A percentile compares a stretch with the other conserved stretches of the same genome.
phyloP scores from a whole-genome alignment of 2,113 vertebrate species.

The Isurus oxyrinchus region DNA sequence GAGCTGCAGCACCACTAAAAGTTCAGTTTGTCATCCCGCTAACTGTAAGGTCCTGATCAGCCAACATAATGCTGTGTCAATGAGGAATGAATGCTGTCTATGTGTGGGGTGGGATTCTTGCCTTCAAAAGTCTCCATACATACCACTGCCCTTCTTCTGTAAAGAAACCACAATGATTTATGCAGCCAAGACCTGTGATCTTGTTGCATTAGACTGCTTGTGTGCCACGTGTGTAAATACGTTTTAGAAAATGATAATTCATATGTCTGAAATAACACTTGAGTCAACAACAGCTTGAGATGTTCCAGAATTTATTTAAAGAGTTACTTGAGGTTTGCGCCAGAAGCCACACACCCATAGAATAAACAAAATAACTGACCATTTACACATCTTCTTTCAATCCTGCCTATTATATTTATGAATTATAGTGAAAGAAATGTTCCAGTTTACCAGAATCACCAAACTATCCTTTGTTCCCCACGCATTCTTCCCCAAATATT shows the following conservation, averaged over 20 bases:
- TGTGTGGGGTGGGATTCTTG: not conserved
- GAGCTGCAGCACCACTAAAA: not conserved
- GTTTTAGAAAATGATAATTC: constrained; percentile 27
- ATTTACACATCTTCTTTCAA: not conserved
- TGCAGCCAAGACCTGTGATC: constrained; percentile 2
- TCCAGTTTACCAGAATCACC: not conserved
- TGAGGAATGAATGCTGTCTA: not conserved
- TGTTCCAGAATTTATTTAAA: constrained; percentile 31
- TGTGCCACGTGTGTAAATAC: not conserved
- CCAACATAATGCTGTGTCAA: not conserved
- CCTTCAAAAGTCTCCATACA: not conserved
- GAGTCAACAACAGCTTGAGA: constrained; percentile 24
- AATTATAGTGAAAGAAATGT: constrained; percentile 3
- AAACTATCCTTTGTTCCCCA: not conserved
- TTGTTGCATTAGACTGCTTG: constrained; percentile 1
- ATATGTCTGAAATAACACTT: constrained; percentile 34
- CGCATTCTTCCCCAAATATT: not conserved
- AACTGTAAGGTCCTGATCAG: not conserved
- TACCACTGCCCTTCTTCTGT: not conserved
- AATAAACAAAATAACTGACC: not conserved
- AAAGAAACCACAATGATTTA: not conserved
- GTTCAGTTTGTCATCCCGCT: not conserved
- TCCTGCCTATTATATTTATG: not conserved
- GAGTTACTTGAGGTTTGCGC: constrained; percentile 1
- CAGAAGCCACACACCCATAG: not conserved